Conservation (phyloP, 2,113 vertebrate genomes). For the Picathartes gymnocephalus region DNA sequence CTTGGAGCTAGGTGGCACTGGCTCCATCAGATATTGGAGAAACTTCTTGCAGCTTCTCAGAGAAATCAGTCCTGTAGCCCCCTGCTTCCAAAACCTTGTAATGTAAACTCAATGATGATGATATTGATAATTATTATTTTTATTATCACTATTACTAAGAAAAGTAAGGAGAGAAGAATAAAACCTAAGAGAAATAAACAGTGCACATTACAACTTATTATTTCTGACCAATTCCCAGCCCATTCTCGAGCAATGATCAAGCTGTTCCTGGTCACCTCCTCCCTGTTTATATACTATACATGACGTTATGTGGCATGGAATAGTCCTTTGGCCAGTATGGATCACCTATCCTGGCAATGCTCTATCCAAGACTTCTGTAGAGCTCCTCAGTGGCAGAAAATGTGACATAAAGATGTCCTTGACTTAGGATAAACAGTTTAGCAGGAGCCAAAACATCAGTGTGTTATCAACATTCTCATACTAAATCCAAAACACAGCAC, state of each 20-base stretch:
- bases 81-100: background rate
- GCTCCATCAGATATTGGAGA: background rate
- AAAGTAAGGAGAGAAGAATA: background rate
- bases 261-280: background rate
- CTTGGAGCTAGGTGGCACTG: background rate
- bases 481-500: background rate
- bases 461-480: background rate
- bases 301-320: background rate
- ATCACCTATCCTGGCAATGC: too few relatives aligned
- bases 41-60: background rate
- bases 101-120: background rate
- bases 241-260: background rate
- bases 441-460: background rate
- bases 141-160: background rate
- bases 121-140: background rate
- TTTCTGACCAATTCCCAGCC: too few relatives aligned
- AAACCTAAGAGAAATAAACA: background rate
- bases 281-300: background rate
- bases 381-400: background rate
- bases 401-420: background rate
- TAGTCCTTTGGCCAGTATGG: background rate
- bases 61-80: background rate
- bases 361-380: background rate
- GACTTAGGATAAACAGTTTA: background rate
- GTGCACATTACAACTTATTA: background rate